A percentile compares a stretch with the other conserved stretches of the same genome.
Evolutionary conservation across 1,140 invertebrate species (phyloP).

Genomic region (Probaryconus sp.): DNA sequence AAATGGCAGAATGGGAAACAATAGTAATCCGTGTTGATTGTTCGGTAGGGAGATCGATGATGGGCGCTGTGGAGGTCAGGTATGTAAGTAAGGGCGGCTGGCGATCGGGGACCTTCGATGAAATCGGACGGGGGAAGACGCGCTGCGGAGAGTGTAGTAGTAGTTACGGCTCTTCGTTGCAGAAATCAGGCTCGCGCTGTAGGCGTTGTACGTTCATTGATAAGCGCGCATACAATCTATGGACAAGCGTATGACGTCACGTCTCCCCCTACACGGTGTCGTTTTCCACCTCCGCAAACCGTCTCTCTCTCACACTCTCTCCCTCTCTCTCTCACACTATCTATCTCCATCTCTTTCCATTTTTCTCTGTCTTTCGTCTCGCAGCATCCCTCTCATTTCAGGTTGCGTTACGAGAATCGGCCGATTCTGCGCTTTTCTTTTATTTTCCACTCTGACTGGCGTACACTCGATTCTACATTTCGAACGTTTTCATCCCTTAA

Average conservation of each 20-base stretch:
- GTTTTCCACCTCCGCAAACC: constrained; percentile 18
- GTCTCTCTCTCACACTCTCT: not conserved
- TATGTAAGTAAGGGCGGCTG: constrained; percentile 8
- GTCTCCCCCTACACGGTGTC: constrained; percentile 32
- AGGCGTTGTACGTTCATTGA: constrained; percentile 76
- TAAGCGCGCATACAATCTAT: constrained; percentile 69
- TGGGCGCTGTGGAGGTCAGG: constrained; percentile 1
- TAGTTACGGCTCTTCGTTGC: constrained; percentile 54
- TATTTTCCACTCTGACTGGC: constrained; percentile 11
- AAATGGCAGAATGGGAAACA: constrained; percentile 12
- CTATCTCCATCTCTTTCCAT: not conserved
- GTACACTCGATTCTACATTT: constrained; percentile 12
- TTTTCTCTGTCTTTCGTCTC: constrained; percentile 10
- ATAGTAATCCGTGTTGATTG: constrained; percentile 9
- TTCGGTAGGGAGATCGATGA: constrained; percentile 11
- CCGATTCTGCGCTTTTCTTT: constrained; percentile 40
- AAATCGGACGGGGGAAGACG: constrained; percentile 49
- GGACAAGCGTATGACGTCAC: constrained; percentile 68
- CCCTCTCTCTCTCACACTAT: not conserved
- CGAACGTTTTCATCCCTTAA: constrained; percentile 14
- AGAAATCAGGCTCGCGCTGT: constrained; percentile 67
- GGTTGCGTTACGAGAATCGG: constrained; percentile 20
- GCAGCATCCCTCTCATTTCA: too few species aligned
- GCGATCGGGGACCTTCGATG: constrained; percentile 32
- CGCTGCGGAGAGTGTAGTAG: constrained; percentile 52